Percentiles rank a stretch among this genome's conserved stretches.
phyloP scores from a whole-genome alignment of 1,140 invertebrate genomes.

The Ceratina calcarata region DNA sequence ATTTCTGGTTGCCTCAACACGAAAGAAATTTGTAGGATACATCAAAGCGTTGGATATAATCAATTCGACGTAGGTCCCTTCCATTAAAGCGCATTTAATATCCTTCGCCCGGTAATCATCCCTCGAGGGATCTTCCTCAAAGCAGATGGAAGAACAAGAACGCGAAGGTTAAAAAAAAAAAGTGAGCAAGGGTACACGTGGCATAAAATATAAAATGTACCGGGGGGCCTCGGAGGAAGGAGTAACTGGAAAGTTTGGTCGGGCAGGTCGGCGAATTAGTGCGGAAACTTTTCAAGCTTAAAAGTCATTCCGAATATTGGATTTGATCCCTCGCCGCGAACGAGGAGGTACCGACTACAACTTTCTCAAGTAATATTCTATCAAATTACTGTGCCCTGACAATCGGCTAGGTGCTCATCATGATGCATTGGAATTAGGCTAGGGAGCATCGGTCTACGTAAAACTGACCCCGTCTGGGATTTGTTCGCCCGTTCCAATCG shows the following conservation, averaged over 20 bases:
- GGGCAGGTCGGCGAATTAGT: slow-evolving; percentile 34
- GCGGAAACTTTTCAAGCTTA: slow-evolving; percentile 32
- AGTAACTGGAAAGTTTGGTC: slow-evolving; percentile 7
- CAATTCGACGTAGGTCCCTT: neutral
- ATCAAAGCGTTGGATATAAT: neutral
- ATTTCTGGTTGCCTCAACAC: neutral
- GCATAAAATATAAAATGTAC: neutral
- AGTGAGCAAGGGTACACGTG: neutral
- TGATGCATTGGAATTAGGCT: slow-evolving; percentile 46
- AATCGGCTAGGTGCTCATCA: slow-evolving; percentile 38
- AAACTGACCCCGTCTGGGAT: slow-evolving; percentile 24
- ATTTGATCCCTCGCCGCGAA: slow-evolving; percentile 31
- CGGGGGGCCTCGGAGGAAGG: neutral
- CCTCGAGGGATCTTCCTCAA: neutral
- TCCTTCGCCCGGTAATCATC: neutral
- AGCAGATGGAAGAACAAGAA: neutral
- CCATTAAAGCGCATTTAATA: slow-evolving; percentile 6
- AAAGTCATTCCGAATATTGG: slow-evolving; percentile 48
- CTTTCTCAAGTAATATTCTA: slow-evolving; percentile 47
- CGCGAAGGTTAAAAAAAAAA: neutral
- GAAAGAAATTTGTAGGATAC: neutral
- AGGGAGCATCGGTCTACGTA: neutral
- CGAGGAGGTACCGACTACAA: slow-evolving; percentile 10
- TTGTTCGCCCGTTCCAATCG: slow-evolving; percentile 30
- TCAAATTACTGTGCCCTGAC: slow-evolving; percentile 35